Evolutionary conservation across 2,797 vertebrate genomes (phyloP).

Genomic region (Paedocypris micromegethes): DNA sequence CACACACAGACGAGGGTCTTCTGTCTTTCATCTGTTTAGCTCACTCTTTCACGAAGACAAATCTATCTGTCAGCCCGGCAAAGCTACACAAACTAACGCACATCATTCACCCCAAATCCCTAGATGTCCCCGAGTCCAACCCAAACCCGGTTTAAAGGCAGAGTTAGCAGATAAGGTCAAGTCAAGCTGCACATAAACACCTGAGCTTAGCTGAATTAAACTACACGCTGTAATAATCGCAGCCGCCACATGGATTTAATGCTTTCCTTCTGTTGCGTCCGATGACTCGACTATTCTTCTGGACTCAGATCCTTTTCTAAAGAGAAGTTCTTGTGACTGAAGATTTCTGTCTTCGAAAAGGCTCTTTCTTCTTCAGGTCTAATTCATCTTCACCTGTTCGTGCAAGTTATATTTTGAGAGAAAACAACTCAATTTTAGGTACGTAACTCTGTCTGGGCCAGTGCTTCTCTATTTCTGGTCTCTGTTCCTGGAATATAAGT

Average conservation of each 20-base stretch:
- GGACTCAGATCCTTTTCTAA: not conserved
- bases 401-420: not conserved
- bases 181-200: slow-evolving; percentile 14
- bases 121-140: not conserved
- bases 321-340: slow-evolving; percentile 1
- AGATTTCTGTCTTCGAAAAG: slow-evolving; percentile 16
- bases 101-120: slow-evolving; percentile 8
- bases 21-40: slow-evolving; percentile 36
- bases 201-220: not conserved
- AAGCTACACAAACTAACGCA: slow-evolving; percentile 20
- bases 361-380: not conserved
- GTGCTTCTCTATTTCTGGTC: slow-evolving; percentile 32
- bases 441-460: slow-evolving; percentile 1
- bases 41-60: slow-evolving; percentile 26
- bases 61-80: slow-evolving; percentile 27
- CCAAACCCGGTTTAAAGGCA: slow-evolving; percentile 16
- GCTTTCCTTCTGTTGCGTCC: slow-evolving; percentile 8
- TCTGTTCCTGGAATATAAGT: not conserved
- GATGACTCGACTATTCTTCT: slow-evolving; percentile 7
- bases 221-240: slow-evolving; percentile 9
- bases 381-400: slow-evolving; percentile 12
- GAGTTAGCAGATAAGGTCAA: not conserved
- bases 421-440: slow-evolving; percentile 5
- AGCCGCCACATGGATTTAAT: not conserved
- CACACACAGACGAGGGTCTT: not conserved